Evolutionary conservation across 2,113 vertebrate genomes (phyloP), one percentile per base, ranked within the genome.

Genomic region (Paradoxurus hermaphroditus): DNA sequence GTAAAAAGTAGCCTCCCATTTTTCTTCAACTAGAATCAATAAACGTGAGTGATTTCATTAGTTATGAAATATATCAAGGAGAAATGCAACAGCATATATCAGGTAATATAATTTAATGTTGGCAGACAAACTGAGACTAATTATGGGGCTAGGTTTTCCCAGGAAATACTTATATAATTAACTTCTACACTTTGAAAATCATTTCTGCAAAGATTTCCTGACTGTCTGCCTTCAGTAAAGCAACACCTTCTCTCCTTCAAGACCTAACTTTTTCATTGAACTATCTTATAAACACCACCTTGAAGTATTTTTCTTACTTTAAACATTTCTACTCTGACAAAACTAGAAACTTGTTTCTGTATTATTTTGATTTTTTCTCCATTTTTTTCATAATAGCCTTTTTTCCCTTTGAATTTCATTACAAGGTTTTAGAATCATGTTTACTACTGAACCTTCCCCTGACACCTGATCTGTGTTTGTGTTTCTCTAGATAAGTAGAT

Each of bases 1-100:
- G 11, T 41, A 92, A 85, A 95, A 68, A 86, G 49, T n/a, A 92
- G 75, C 90, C 41, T 29, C 0, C n/a, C 34, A 1, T 73, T 97
- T 95, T 94, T 90, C 91, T 96, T 96, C 93, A 51, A 2, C 44
- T 85, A 46, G 75, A 95, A 91, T 91, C 49, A 31, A 92, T 41
- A 88, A 46, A 65, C 29, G 84, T 90, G 75, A 86, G 72, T 73
- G 84, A 85, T 88, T 90, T 90, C 41, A 49, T 96, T 94, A 81
- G 62, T 79, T 85, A 87, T 63, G 1, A 86, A 46, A 63, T 51
- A 39, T 77, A 90, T 86, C 91, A 63, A 36, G 46, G 41, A 86
- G 59, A 90, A 84, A 72, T 41, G 16, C 0, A 16, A 81, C 92
- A 25, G 0, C 73, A 1, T 29, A 4, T 78, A 53, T 86, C 46